A percentile compares a stretch with the other conserved stretches of the same genome.
Conservation (phyloP, 1,140 invertebrate species). For the Macrobrachium rosenbergii region DNA sequence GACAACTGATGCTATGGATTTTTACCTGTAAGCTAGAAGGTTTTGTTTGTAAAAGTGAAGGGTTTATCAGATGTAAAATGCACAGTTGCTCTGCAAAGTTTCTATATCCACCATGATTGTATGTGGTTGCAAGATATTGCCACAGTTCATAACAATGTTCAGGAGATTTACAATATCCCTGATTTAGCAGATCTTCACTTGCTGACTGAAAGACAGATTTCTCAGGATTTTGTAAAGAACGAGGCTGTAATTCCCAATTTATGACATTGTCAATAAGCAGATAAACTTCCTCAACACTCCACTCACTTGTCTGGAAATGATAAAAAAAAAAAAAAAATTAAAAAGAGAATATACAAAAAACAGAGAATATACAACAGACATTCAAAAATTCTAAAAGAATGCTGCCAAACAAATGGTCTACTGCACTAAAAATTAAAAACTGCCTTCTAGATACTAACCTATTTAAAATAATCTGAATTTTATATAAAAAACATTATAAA, state of each 20-base stretch:
- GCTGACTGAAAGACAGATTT: constrained; percentile 6
- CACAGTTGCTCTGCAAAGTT: constrained; percentile 32
- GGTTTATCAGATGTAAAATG: constrained; percentile 19
- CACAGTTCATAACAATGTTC: constrained; percentile 42
- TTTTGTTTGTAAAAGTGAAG: constrained; percentile 7
- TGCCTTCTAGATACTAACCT: no score
- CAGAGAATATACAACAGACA: no score
- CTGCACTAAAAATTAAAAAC: no score
- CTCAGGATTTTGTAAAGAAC: not conserved
- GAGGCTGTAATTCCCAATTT: constrained; percentile 34
- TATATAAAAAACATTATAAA: no score
- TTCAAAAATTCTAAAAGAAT: no score
- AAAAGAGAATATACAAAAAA: no score
- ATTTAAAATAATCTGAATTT: no score
- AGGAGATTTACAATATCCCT: constrained; percentile 38
- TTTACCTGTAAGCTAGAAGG: not conserved
- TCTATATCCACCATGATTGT: constrained; percentile 36
- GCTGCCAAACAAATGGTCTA: no score
- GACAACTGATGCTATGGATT: not conserved
- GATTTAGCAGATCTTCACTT: constrained; percentile 3
- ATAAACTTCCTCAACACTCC: constrained; percentile 40
- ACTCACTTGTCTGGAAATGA: constrained; percentile 24
- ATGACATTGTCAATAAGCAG: constrained; percentile 23
- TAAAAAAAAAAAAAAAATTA: not conserved
- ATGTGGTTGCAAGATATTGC: constrained; percentile 42